phyloP scores from a whole-genome alignment of 2,113 vertebrate species.

The Natator depressus region DNA sequence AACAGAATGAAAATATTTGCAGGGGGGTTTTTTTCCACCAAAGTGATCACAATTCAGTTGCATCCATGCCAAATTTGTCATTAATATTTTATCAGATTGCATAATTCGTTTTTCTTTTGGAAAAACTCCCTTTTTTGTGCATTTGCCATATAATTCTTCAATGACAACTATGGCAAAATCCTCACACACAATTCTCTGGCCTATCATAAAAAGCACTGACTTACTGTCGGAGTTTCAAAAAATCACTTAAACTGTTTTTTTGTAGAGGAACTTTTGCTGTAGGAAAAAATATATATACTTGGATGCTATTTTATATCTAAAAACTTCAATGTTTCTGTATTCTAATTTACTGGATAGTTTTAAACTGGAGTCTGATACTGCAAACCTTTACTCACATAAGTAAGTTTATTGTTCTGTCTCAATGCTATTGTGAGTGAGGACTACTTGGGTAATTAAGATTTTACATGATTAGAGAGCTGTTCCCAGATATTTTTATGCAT shows the following conservation, averaged over 20 bases:
- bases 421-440: not conserved
- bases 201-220: not conserved
- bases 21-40: not conserved
- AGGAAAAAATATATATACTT: not conserved
- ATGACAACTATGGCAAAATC: not conserved
- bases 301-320: not conserved
- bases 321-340: not conserved
- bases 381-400: accelerated
- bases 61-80: not conserved
- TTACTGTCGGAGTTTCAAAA: not conserved
- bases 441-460: not conserved
- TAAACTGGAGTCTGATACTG: not conserved
- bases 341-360: not conserved
- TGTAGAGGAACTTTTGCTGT: not conserved
- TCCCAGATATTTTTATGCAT: not conserved
- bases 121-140: not conserved
- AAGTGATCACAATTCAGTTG: not conserved
- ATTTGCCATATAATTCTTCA: not conserved
- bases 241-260: not conserved
- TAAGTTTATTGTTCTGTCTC: not conserved
- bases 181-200: not conserved
- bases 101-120: constrained; percentile 2
- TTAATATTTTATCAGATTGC: not conserved
- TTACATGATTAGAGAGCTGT: not conserved
- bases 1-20: not conserved